Percentiles rank a stretch among this genome's conserved stretches.
These are phyloP conservation scores for Diorhabda carinulata DNA, from an alignment of 1,140 invertebrate species.

Conservation along the genomic window DNA sequence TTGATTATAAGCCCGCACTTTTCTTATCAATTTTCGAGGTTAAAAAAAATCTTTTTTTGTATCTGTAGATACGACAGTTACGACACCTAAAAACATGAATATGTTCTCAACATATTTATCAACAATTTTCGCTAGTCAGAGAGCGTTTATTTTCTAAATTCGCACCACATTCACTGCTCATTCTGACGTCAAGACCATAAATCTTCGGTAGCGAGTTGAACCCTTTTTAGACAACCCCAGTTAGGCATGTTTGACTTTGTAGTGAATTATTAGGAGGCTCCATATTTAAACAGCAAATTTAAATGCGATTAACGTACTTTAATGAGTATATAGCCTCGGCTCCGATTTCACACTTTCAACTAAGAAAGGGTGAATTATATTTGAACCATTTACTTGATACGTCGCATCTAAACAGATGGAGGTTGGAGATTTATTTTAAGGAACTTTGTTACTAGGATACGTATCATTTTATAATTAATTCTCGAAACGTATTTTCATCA, in stretches of 20 bases:
- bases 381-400: slow-evolving; percentile 14
- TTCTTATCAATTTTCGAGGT: too few relatives aligned
- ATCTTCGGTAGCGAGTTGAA: slow-evolving; percentile 38
- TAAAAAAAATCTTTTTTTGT: too few relatives aligned
- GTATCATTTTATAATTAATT: not conserved
- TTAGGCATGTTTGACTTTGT: slow-evolving; percentile 41
- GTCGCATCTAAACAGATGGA: not conserved
- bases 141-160: slow-evolving; percentile 21
- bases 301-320: slow-evolving; percentile 45
- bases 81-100: too few relatives aligned
- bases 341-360: slow-evolving; percentile 27
- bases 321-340: slow-evolving; percentile 33
- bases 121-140: not conserved
- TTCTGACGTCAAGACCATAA: slow-evolving; percentile 40
- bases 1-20: too few relatives aligned
- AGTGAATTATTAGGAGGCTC: slow-evolving; percentile 40
- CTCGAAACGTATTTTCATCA: too few relatives aligned
- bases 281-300: slow-evolving; percentile 40
- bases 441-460: not conserved
- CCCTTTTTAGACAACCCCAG: slow-evolving; percentile 32
- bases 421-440: not conserved
- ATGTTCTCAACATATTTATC: not conserved
- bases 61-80: too few relatives aligned
- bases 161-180: slow-evolving; percentile 31
- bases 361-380: slow-evolving; percentile 24